Conservation (phyloP, 2,888 invertebrate species). For the Bellardia pandia region DNA sequence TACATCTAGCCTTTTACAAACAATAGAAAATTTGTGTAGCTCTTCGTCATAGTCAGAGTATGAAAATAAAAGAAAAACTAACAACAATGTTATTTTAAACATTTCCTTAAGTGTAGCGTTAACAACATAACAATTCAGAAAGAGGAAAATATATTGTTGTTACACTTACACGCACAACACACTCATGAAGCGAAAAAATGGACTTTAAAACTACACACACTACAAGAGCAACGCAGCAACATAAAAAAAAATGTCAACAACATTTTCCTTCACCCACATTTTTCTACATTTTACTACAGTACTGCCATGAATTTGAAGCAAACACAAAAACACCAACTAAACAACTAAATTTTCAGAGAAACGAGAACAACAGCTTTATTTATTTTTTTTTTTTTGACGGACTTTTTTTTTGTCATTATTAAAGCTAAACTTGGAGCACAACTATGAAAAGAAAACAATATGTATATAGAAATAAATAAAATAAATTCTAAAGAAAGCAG, state of each 20-base stretch:
- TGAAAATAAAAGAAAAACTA: background rate
- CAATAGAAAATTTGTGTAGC: constrained; percentile 37
- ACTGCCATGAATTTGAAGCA: background rate
- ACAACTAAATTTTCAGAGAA: constrained; percentile 48
- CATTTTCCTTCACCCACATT: constrained; percentile 72
- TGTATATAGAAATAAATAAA: constrained; percentile 37
- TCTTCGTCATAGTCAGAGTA: constrained; percentile 16
- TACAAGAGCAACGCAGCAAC: constrained; percentile 1
- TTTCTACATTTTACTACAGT: constrained; percentile 12
- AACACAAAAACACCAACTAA: constrained; percentile 16
- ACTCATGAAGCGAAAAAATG: constrained; percentile 55
- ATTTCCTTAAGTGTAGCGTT: constrained; percentile 70
- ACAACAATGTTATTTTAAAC: constrained; percentile 64
- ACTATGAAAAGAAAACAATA: constrained; percentile 17
- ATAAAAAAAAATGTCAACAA: constrained; percentile 69
- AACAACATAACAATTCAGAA: constrained; percentile 64
- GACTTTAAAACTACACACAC: constrained; percentile 49
- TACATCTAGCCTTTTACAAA: constrained; percentile 4
- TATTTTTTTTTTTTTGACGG: background rate
- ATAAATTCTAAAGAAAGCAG: constrained; percentile 40
- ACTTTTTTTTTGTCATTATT: constrained; percentile 29
- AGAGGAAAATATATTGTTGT: constrained; percentile 56
- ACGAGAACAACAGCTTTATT: constrained; percentile 44
- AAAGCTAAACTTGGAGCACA: constrained; percentile 42
- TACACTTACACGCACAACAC: constrained; percentile 38